phyloP scores from a whole-genome alignment of 1,140 invertebrate species.

The Drosophila kohkoa region DNA sequence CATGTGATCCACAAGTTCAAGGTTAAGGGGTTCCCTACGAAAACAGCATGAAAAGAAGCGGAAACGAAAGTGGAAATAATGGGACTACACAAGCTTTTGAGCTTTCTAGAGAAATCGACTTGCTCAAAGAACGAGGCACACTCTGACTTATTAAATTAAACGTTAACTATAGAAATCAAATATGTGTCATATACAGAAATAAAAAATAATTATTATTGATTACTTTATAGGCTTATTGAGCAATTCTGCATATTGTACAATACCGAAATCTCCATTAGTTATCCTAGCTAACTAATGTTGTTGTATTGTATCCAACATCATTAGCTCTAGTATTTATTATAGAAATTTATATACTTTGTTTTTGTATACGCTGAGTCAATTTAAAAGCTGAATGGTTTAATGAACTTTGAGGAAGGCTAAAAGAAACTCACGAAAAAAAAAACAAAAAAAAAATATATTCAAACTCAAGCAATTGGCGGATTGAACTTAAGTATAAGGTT shows the following conservation, averaged over 20 bases:
- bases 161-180: not conserved
- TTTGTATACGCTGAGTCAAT: slow-evolving; percentile 10
- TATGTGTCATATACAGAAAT: not conserved
- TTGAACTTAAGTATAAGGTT: slow-evolving; percentile 53
- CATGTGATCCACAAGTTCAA: slow-evolving; percentile 52
- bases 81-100: not conserved
- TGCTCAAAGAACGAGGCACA: slow-evolving; percentile 2
- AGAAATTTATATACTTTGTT: not conserved
- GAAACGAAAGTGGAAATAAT: slow-evolving; percentile 22
- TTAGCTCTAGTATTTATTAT: not conserved
- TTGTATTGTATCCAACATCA: not conserved
- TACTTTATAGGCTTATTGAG: no score
- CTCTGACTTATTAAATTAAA: not conserved
- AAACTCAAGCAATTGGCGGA: slow-evolving; percentile 41
- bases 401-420: slow-evolving; percentile 23
- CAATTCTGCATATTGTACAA: no score
- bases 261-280: not conserved
- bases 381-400: slow-evolving; percentile 23
- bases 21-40: slow-evolving; percentile 25
- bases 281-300: not conserved
- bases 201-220: no score
- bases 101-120: slow-evolving; percentile 13
- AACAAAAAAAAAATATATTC: slow-evolving; percentile 10
- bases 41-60: not conserved
- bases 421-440: slow-evolving; percentile 6